A percentile compares a stretch with the other conserved stretches of the same genome.
These are phyloP conservation scores for Cybosia mesomella DNA, from an alignment of 2,888 invertebrate species.

Conservation along the genomic window DNA sequence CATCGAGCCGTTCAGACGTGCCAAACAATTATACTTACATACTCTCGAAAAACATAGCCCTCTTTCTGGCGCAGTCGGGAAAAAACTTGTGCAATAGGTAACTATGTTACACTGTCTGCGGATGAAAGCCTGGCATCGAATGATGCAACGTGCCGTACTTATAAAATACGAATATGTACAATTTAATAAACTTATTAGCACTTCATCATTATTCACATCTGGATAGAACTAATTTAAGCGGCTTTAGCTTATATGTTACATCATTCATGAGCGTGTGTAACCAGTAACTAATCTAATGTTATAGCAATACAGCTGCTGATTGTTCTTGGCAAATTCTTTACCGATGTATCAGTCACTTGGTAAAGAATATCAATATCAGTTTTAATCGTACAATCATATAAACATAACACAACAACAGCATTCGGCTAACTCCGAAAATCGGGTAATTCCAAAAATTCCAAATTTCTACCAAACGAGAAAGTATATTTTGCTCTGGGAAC, in stretches of 20 bases:
- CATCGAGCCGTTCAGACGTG: too few relatives aligned
- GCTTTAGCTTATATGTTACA: not conserved
- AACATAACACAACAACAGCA: too few relatives aligned
- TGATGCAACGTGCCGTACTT: not conserved
- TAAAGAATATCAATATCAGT: conserved; percentile 41
- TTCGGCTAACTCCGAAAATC: too few relatives aligned
- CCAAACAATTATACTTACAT: too few relatives aligned
- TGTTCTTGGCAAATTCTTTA: conserved; percentile 63
- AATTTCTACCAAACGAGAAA: too few relatives aligned
- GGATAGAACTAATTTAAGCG: not conserved
- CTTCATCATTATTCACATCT: not conserved
- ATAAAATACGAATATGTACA: not conserved
- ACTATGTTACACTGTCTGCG: not conserved
- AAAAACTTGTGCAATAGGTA: too few relatives aligned
- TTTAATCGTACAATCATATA: not conserved
- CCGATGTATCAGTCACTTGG: conserved; percentile 61
- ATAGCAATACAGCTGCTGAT: conserved; percentile 47
- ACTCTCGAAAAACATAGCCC: too few relatives aligned
- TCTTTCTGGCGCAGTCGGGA: too few relatives aligned
- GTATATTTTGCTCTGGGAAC: too few relatives aligned
- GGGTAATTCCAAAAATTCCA: too few relatives aligned
- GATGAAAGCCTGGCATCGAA: not conserved
- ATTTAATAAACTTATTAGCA: not conserved
- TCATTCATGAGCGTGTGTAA: conserved; percentile 41
- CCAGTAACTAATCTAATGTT: conserved; percentile 51